Percentiles rank a stretch among this genome's conserved stretches.
These are phyloP conservation scores for Ochotona curzoniae DNA, from an alignment of 2,113 vertebrate species.

Conservation along the genomic window DNA sequence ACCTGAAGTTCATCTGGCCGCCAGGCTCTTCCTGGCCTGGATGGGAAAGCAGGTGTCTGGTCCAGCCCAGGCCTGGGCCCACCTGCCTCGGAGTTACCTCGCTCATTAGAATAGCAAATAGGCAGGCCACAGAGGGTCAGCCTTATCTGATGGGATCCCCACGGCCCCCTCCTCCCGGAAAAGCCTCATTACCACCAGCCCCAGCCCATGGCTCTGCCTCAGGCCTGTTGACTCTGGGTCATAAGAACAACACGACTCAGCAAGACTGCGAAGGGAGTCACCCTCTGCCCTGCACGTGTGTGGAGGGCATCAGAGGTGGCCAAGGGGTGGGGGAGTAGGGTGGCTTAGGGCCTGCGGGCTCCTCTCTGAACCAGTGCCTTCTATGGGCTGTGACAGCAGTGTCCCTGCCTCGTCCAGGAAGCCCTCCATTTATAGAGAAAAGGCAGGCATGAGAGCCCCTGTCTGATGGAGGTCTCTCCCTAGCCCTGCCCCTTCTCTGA, in stretches of 20 bases:
- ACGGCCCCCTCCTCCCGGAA: conserved; percentile 30
- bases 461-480: not conserved
- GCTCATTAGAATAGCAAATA: conserved; percentile 41
- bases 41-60: not conserved
- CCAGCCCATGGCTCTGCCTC: not conserved
- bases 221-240: conserved; percentile 16
- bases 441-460: not conserved
- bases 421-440: not conserved
- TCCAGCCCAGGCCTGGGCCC: not conserved
- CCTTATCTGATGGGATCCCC: conserved; percentile 56
- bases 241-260: conserved; percentile 43
- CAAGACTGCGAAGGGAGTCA: conserved; percentile 58
- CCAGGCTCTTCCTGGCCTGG: not conserved
- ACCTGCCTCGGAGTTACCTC: not conserved
- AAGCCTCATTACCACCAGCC: conserved; percentile 43
- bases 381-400: not conserved
- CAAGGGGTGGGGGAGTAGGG: not conserved
- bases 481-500: not conserved
- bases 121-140: not conserved
- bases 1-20: not conserved
- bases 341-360: not conserved
- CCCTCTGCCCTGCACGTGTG: not conserved
- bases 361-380: not conserved
- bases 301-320: not conserved
- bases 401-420: not conserved